phyloP scores from a whole-genome alignment of 2,113 vertebrate species.

The Notothenia rossii region DNA sequence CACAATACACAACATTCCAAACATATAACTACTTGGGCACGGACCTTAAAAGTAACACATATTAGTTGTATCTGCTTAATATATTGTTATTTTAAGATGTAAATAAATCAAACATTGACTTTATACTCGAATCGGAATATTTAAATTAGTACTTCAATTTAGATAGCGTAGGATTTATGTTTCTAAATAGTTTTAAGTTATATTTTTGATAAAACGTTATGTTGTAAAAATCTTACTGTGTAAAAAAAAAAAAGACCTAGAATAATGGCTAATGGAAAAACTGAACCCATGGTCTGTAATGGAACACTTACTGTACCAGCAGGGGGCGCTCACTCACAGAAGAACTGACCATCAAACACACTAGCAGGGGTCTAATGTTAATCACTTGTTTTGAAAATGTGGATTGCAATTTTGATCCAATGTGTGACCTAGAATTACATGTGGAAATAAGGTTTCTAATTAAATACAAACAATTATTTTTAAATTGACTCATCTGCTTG shows the following conservation, averaged over 20 bases:
- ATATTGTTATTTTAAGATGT: no score
- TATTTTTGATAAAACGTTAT: background rate
- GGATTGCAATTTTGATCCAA: background rate
- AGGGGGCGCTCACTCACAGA: constrained; percentile 56
- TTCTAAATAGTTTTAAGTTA: background rate
- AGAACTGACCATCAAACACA: background rate
- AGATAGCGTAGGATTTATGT: background rate
- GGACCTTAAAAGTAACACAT: no score
- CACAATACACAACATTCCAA: background rate
- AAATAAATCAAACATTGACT: no score
- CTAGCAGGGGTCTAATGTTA: background rate
- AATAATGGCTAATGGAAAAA: background rate
- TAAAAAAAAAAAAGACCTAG: background rate
- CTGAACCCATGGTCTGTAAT: background rate
- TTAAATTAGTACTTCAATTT: no score
- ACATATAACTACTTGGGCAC: no score
- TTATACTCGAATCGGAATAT: no score
- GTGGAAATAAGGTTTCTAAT: background rate
- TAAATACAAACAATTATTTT: background rate
- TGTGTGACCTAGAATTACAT: background rate
- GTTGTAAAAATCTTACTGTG: background rate
- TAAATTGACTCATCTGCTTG: background rate
- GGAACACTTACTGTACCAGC: constrained; percentile 19
- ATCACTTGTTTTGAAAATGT: background rate
- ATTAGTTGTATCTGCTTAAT: no score